Conservation (phyloP, 37 sponge, comb jelly and placozoan species). For the Lycopodina hypogea region DNA sequence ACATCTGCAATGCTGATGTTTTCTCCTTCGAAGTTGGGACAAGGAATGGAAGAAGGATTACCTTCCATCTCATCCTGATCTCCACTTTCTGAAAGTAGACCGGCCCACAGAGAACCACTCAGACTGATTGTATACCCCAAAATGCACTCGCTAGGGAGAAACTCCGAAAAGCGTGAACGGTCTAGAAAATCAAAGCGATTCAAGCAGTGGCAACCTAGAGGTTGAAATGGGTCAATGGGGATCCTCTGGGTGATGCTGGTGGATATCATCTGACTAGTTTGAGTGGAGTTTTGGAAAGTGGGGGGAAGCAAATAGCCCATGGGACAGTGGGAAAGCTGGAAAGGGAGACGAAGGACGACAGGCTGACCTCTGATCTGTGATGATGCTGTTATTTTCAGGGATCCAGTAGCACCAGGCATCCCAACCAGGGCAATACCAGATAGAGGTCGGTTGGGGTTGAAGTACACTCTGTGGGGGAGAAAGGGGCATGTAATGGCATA, state of each 20-base stretch:
- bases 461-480: conserved; percentile 40
- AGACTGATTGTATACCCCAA: conserved; percentile 60
- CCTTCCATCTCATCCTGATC: neutral
- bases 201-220: conserved; percentile 66
- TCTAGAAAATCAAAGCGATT: neutral
- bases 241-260: conserved; percentile 53
- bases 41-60: neutral
- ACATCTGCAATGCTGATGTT: neutral
- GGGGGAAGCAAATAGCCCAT: conserved; percentile 65
- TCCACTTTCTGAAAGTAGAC: conserved; percentile 22
- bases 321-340: conserved; percentile 74
- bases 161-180: neutral
- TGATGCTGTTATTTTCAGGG: conserved; percentile 23
- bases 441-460: conserved; percentile 73
- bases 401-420: conserved; percentile 59
- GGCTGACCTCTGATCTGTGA: conserved; percentile 53
- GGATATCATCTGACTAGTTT: conserved; percentile 23
- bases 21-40: neutral
- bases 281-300: neutral
- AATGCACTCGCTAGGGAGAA: conserved; percentile 31
- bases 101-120: conserved; percentile 57
- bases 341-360: conserved; percentile 53
- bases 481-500: too few species aligned
- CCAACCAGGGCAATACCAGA: conserved; percentile 70
- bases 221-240: conserved; percentile 34